Percentiles rank a stretch among this genome's conserved stretches.
phyloP scores from a whole-genome alignment of 2,888 invertebrate genomes.

The Macaria notata region DNA sequence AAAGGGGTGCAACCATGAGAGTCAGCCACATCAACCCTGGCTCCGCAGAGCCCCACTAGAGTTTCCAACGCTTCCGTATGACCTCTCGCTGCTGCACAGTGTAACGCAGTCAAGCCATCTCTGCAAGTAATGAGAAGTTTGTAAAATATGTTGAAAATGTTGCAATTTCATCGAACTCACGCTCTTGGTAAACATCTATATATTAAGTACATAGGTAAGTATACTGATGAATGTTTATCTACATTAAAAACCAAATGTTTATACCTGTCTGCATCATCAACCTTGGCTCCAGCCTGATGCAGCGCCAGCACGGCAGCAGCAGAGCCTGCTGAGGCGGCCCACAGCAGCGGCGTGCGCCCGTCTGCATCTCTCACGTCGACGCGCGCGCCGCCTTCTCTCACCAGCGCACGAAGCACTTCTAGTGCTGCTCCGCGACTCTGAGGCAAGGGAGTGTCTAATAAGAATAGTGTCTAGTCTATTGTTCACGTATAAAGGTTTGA shows the following conservation, averaged over 20 bases:
- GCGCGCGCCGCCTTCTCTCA: constrained; percentile 88
- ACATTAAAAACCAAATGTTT: too few species aligned
- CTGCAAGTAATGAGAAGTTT: constrained; percentile 61
- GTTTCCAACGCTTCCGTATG: constrained; percentile 96
- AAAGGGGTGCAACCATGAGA: constrained; percentile 97
- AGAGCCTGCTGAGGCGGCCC: constrained; percentile 99
- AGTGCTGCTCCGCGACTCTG: constrained; percentile 85
- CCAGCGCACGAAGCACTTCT: constrained; percentile 89
- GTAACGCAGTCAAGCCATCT: constrained; percentile 96
- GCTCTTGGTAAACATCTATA: too few species aligned
- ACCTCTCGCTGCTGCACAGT: constrained; percentile 98
- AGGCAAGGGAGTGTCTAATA: background rate
- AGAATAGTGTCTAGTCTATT: too few species aligned
- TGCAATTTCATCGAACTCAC: too few species aligned
- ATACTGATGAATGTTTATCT: too few species aligned
- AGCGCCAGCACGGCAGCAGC: constrained; percentile 94
- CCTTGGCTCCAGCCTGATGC: constrained; percentile 92
- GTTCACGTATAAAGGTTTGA: too few species aligned
- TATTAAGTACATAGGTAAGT: too few species aligned
- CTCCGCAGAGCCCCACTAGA: constrained; percentile 92
- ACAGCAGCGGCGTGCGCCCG: constrained; percentile 95
- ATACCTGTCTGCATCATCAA: constrained; percentile 91
- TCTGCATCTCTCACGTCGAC: constrained; percentile 95
- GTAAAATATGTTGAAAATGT: too few species aligned
- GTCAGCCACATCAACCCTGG: constrained; percentile 94